A percentile compares a stretch with the other conserved stretches of the same genome.
Conservation (phyloP, 2,888 invertebrate species). For the Eupithecia centaureata region DNA sequence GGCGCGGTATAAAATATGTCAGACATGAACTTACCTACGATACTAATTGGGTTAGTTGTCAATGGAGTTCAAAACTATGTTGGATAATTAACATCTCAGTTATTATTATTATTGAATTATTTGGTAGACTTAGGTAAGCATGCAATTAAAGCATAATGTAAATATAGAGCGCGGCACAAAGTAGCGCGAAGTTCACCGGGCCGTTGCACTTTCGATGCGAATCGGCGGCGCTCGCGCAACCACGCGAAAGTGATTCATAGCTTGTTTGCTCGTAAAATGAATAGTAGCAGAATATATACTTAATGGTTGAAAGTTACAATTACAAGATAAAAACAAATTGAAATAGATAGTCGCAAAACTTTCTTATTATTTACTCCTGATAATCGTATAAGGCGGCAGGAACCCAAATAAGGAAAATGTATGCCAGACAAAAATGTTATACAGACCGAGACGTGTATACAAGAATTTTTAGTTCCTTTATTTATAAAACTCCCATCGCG, state of each 20-base stretch:
- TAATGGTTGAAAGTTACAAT: not conserved
- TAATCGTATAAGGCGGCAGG: not conserved
- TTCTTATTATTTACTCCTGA: not conserved
- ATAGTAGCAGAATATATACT: constrained; percentile 8
- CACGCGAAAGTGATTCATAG: constrained; percentile 76
- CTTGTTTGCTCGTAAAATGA: constrained; percentile 41
- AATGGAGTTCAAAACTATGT: not conserved
- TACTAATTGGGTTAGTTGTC: not conserved
- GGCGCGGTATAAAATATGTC: not conserved
- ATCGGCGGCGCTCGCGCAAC: constrained; percentile 62
- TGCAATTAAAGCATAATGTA: constrained; percentile 12
- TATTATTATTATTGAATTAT: no score
- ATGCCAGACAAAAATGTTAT: not conserved
- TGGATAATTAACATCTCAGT: not conserved
- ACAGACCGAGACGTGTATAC: constrained; percentile 17
- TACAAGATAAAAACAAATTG: not conserved
- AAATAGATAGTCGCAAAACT: not conserved
- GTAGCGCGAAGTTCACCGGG: constrained; percentile 78
- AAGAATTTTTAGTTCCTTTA: constrained; percentile 12
- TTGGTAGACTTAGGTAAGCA: not conserved
- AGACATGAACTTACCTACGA: not conserved
- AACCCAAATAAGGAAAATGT: not conserved
- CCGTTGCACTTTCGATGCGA: constrained; percentile 77
- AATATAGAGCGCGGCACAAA: constrained; percentile 62
- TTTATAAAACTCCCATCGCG: constrained; percentile 25